These are phyloP conservation scores for Macroramphosus scolopax DNA, from an alignment of 2,797 vertebrate species.

Conservation along the genomic window DNA sequence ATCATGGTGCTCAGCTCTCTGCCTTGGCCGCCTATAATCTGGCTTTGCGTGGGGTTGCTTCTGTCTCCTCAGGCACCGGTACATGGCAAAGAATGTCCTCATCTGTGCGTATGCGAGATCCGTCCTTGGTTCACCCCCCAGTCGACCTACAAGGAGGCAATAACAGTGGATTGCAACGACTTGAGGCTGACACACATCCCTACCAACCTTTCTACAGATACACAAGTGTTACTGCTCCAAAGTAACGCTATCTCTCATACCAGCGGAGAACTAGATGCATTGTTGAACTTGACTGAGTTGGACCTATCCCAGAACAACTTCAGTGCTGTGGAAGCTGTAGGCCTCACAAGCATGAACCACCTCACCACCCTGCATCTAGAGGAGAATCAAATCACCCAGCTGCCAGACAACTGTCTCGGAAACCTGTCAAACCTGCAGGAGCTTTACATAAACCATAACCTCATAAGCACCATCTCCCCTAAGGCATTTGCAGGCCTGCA, in stretches of 20 bases:
- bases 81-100: conserved; percentile 86
- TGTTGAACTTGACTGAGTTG: conserved; percentile 93
- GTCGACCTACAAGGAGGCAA: conserved; percentile 96
- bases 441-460: conserved; percentile 98
- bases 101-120: conserved; percentile 94
- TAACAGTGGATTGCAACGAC: conserved; percentile 97
- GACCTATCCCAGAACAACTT: conserved; percentile 99
- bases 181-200: conserved; percentile 90
- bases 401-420: conserved; percentile 90
- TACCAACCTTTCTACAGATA: conserved; percentile 90
- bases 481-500: conserved; percentile 89
- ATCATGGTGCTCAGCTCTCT: conserved; percentile 74
- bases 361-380: conserved; percentile 95
- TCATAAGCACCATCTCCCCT: conserved; percentile 89
- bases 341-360: conserved; percentile 88
- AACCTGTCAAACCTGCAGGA: conserved; percentile 94
- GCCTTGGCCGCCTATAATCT: conserved; percentile 50
- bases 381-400: conserved; percentile 92
- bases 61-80: conserved; percentile 67
- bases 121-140: conserved; percentile 98
- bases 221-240: conserved; percentile 94
- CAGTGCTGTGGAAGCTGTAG: conserved; percentile 88
- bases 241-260: conserved; percentile 94
- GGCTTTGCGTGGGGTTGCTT: conserved; percentile 74
- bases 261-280: conserved; percentile 85